Base-by-base conservation (phyloP, 2,113 vertebrate species). In the Nothocercus nigrocapillus region DNA sequence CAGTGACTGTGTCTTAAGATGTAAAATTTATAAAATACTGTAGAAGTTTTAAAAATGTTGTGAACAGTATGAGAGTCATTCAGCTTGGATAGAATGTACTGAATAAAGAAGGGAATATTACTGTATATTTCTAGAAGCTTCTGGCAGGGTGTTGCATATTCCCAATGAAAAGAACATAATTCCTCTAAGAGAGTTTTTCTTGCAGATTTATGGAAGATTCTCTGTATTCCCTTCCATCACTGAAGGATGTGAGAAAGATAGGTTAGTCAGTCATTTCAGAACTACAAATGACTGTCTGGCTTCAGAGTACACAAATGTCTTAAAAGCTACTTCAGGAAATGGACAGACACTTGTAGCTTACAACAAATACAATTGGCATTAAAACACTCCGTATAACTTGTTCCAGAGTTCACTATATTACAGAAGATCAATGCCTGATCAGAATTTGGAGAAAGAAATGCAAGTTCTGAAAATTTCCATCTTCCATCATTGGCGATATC, bases 391-490 rank as follows among this genome's bases (percentile, higher is more conserved):
- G 21, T 54, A 73, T 17, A 53, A n/a, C 9, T 40, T 69, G 17
- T 45, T 45, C 45, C 45, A 45, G 45, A 45, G 45, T 45, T 45
- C 45, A 18, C 45, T 45, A 54, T 15, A 8, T 44, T 76, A 21
- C 12, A 34, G 25, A 75, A 80, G 20, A 47, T 68, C 53, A 62
- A 3, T 45, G 84, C 10, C 12, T 53, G 15, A 9, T 70, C 32
- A 77, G 44, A 91, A 84, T 1, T 2, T 38, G 6, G 15, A 82
- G 44, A 78, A 78, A 36, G 27, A 77, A 76, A 64, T 73, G 66
- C 9, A 4, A 0, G 0, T 69, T 87, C 54, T 59, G 10, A 32
- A 61, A 12, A 12, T 3, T 28, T 76, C 6, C 22, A 17, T 72
- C 36, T 58, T 54, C 11, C 17, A 47, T 20, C 17, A 42, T 19